Evolutionary conservation across 2,113 vertebrate genomes (phyloP), one percentile per base, ranked within the genome.

Genomic region (Dinomys branickii): DNA sequence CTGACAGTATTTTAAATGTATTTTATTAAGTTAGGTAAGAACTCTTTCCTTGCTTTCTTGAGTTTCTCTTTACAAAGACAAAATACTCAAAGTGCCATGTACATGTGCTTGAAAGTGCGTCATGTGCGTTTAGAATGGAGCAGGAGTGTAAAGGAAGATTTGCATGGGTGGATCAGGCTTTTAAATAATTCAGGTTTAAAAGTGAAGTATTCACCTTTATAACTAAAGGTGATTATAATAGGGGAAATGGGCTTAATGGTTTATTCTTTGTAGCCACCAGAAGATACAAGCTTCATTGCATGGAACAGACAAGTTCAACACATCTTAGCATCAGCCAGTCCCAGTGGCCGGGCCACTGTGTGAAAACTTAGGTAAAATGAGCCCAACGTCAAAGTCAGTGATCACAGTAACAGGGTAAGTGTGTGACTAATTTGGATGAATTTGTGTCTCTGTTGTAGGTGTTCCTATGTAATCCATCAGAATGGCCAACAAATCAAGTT

Each of bases 291-390:
- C 98, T 99, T 98, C 80, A 98, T 99, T 9, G 98, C 98, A 0
- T 99, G 99, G 99, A 99, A 99, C 97, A 98, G 98, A 94, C 99
- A 99, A 75, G 99, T 99, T 38, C 99, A 99, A 94, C 99, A 99
- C 92, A 99, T 99, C 96, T 98, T 99, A 97, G 99, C 99, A 0
- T 99, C 99, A 0, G 99, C 99, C 80, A 99, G 99, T 97, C 99
- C 99, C 3, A 99, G 99, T 0, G 99, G 99, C 84, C 98, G 99
- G 8, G 98, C 99, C 1, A 99, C 99, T 0, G 99, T 99, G 13
- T 99, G 99, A 99, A 99, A 99, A 88, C 99, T 99, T 75, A 98
- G 99, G 71, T 99, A 99, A 98, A 99, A 99, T 0, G 99, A 99
- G 81, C 99, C 99, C 52, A 99, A 99, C 94, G 99, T 99, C 97